Evolutionary conservation across 2,888 invertebrate genomes (phyloP).

Genomic region (Caenorhabditis doughertyi): DNA sequence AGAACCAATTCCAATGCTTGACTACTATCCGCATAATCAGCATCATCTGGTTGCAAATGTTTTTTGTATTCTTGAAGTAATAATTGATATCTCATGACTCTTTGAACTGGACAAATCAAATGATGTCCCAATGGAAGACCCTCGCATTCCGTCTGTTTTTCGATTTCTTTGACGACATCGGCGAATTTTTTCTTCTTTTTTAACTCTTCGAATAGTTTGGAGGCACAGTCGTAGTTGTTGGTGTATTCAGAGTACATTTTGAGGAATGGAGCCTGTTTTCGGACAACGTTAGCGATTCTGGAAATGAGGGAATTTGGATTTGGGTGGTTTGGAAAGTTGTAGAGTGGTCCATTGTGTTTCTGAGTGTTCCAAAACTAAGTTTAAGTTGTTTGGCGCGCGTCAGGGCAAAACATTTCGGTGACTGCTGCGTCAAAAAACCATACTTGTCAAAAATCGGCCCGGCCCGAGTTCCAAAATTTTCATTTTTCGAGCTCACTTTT

Average conservation of each 20-base stretch:
- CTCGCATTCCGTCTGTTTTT: conserved; percentile 85
- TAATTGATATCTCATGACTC: conserved; percentile 86
- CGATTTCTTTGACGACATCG: conserved; percentile 86
- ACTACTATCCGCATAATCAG: conserved; percentile 85
- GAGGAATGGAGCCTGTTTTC: conserved; percentile 87
- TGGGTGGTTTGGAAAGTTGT: neutral
- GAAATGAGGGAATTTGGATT: conserved; percentile 4
- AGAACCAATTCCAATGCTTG: conserved; percentile 86
- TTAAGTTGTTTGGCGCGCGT: too few relatives aligned
- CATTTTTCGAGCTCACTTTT: too few relatives aligned
- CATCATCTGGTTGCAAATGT: conserved; percentile 84
- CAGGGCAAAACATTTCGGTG: too few relatives aligned
- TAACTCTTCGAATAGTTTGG: conserved; percentile 86
- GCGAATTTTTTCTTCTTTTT: conserved; percentile 85
- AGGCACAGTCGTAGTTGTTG: conserved; percentile 87
- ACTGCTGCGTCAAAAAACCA: too few relatives aligned
- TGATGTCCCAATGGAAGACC: conserved; percentile 85
- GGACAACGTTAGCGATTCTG: conserved; percentile 86
- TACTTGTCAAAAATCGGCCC: too few relatives aligned
- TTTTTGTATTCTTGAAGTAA: conserved; percentile 85
- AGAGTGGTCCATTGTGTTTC: neutral
- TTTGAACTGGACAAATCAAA: conserved; percentile 86
- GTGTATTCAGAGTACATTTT: conserved; percentile 88
- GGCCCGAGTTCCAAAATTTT: too few relatives aligned
- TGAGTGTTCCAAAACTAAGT: too few relatives aligned